These are phyloP conservation scores for Parthenolecanium corni DNA, from an alignment of 2,888 invertebrate genomes.

Conservation along the genomic window DNA sequence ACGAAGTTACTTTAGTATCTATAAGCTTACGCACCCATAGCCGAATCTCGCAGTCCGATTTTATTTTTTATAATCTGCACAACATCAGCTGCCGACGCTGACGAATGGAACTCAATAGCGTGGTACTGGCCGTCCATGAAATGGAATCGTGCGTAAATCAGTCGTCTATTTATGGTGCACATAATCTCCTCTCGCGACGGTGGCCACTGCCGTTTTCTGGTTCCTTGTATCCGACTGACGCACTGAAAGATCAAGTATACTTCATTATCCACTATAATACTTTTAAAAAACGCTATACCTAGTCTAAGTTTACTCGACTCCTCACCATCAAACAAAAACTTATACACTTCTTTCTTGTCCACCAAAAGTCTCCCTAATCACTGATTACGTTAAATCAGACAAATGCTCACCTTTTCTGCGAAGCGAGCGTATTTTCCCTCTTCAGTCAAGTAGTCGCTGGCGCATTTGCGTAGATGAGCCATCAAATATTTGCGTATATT, in stretches of 20 bases:
- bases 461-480: conserved; percentile 77
- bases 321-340: not conserved
- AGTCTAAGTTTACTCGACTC: no score
- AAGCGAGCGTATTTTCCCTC: conserved; percentile 90
- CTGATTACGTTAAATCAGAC: no score
- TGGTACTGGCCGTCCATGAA: conserved; percentile 92
- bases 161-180: conserved; percentile 80
- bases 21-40: conserved; percentile 48
- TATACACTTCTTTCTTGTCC: no score
- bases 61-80: conserved; percentile 77
- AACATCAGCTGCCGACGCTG: conserved; percentile 80
- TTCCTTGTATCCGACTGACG: conserved; percentile 57
- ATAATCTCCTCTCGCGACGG: conserved; percentile 86
- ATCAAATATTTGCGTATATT: conserved; percentile 74
- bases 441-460: conserved; percentile 76
- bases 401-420: conserved; percentile 71
- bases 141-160: conserved; percentile 80
- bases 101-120: conserved; percentile 88
- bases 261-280: no score
- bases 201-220: conserved; percentile 73
- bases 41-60: conserved; percentile 69
- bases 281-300: no score
- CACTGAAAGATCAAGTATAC: conserved; percentile 43
- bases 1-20: no score
- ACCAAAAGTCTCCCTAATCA: no score